Base-by-base conservation (phyloP, 2,888 invertebrate species). In the Pristionchus japonicus region DNA sequence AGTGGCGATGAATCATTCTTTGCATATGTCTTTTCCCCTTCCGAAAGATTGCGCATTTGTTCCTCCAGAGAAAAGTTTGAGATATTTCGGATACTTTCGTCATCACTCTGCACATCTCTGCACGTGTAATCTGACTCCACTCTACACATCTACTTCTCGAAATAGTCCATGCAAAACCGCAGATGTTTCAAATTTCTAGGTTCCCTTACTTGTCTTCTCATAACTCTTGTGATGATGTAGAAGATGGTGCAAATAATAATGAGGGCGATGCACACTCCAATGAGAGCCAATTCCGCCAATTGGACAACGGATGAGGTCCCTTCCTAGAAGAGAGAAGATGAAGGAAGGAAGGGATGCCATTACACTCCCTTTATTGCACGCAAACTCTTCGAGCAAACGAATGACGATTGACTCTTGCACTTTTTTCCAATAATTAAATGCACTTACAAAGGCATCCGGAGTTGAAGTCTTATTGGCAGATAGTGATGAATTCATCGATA, bases 241-340 rank as follows among this genome's bases (percentile, higher is more conserved):
- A 86, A 49, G 17, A 43, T 64, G 3, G 86, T 86, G 86, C 67
- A 86, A 9, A 86, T 23, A 57, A 86, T 17, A 34, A 86, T 70
- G 70, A 86, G 70, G 11, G n/a, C 67, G 49, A 86, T 49, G 49
- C 27, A 67, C 15, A 67, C n/a, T 40, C 70, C 67, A 34, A 86
- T 67, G n/a, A 86, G 86, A 9, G 70, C 86, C 67, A 86, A 70
- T 70, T 86, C 86, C 9, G 70, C 86, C 86, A 86, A 27, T 52
- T 70, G 86, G 31, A 70, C 31, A 11, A 70, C 70, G 17, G 86
- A 86, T 47, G 49, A 43, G 4, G 86, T 47, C 20, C 67, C 70
- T 27, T 70, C 70, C 86, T 86, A 27, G 47, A 67, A 15, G 43
- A 40, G 20, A 3, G 37, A 40, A 52, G 23, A 52, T 7, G 13